These are phyloP conservation scores for Masnerella sp. DNA, from an alignment of 2,888 invertebrate genomes.

Conservation along the genomic window DNA sequence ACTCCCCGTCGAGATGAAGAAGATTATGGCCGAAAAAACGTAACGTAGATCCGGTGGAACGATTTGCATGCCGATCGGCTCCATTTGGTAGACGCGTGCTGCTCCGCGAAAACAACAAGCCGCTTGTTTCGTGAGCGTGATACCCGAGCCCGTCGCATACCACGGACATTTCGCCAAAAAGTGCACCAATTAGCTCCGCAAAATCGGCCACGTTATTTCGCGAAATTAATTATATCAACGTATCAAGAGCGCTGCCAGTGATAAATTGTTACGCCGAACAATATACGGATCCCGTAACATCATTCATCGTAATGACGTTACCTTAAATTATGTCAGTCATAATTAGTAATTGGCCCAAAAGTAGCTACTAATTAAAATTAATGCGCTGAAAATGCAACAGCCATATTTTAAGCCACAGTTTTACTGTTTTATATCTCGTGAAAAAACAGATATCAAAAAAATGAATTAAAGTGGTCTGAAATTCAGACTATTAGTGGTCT, in stretches of 20 bases:
- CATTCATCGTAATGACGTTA: constrained; percentile 21
- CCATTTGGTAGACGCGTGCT: constrained; percentile 58
- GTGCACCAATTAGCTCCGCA: constrained; percentile 36
- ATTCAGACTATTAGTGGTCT: no score
- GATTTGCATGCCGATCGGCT: constrained; percentile 67
- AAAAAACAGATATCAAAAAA: no score
- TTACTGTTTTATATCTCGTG: no score
- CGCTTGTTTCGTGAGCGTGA: constrained; percentile 39
- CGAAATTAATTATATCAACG: constrained; percentile 28
- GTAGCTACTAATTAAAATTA: no score
- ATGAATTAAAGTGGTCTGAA: no score
- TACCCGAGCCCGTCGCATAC: constrained; percentile 12
- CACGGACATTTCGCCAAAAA: constrained; percentile 36
- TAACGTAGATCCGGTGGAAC: constrained; percentile 66
- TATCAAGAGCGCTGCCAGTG: background rate
- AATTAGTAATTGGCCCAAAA: constrained; percentile 5
- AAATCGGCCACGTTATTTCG: constrained; percentile 20
- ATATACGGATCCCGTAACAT: background rate
- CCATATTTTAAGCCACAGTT: no score
- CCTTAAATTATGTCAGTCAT: constrained; percentile 3
- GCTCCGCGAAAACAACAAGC: constrained; percentile 45
- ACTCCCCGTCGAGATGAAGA: constrained; percentile 36
- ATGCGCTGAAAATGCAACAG: no score
- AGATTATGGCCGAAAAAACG: constrained; percentile 61
- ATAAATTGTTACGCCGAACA: constrained; percentile 3